Conservation (phyloP, 2,113 vertebrate genomes). For the Erythrocercus mccallii region DNA sequence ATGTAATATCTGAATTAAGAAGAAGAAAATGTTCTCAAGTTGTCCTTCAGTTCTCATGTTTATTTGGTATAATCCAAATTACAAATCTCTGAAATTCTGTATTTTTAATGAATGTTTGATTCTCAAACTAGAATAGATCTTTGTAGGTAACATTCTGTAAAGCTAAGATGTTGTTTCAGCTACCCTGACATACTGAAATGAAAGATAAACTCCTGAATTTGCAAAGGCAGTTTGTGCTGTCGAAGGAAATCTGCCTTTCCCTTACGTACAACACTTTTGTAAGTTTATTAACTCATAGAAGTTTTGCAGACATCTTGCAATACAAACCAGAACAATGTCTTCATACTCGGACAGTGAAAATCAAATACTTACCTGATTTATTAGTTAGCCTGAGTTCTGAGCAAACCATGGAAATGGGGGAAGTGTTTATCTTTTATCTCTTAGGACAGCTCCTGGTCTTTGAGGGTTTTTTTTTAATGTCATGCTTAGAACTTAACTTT, state of each 20-base stretch:
- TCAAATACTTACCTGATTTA: background rate
- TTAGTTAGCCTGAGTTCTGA: background rate
- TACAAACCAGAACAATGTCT: background rate
- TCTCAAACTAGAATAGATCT: background rate
- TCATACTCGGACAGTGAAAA: background rate
- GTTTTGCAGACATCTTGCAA: background rate
- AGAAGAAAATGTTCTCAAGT: background rate
- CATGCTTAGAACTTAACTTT: background rate
- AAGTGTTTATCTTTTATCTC: background rate
- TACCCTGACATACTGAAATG: background rate
- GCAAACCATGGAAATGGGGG: background rate
- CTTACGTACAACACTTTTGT: background rate
- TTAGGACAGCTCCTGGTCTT: background rate
- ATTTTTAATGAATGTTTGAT: background rate
- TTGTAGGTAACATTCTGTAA: background rate
- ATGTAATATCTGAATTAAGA: background rate
- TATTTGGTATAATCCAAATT: background rate
- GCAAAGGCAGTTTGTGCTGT: background rate
- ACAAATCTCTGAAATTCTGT: background rate
- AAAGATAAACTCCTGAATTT: background rate
- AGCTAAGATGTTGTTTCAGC: background rate
- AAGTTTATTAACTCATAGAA: background rate
- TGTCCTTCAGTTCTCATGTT: background rate
- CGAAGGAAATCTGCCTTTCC: background rate
- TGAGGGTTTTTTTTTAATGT: background rate